phyloP scores from a whole-genome alignment of 2,888 invertebrate species.

The Mimachlamys varia region DNA sequence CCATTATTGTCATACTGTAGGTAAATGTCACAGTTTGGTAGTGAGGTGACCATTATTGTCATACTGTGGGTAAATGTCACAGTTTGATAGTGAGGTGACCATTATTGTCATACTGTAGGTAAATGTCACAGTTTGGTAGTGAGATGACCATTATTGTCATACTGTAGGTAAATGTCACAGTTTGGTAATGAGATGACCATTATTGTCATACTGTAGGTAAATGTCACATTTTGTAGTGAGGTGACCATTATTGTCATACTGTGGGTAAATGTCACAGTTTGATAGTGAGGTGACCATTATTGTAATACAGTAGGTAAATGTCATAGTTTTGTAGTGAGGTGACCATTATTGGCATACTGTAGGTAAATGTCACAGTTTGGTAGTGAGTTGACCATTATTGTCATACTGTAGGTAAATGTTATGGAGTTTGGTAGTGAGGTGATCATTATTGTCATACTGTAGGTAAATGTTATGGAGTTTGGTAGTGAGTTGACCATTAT shows the following conservation, averaged over 20 bases:
- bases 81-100: too few relatives aligned
- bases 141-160: too few relatives aligned
- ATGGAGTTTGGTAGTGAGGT: not conserved
- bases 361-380: not conserved
- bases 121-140: too few relatives aligned
- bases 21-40: too few relatives aligned
- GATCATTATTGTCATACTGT: too few relatives aligned
- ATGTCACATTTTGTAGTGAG: not conserved
- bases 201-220: not conserved
- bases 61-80: too few relatives aligned
- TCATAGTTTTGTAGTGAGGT: not conserved
- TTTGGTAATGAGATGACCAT: not conserved
- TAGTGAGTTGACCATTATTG: not conserved
- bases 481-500: too few relatives aligned
- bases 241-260: not conserved
- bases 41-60: too few relatives aligned
- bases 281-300: not conserved
- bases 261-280: not conserved
- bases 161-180: too few relatives aligned
- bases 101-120: too few relatives aligned
- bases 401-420: not conserved
- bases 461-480: too few relatives aligned
- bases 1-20: too few relatives aligned
- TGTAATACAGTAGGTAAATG: not conserved
- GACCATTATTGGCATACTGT: not conserved